Base-by-base conservation (phyloP, 2,113 vertebrate species). In the Eonycteris spelaea region DNA sequence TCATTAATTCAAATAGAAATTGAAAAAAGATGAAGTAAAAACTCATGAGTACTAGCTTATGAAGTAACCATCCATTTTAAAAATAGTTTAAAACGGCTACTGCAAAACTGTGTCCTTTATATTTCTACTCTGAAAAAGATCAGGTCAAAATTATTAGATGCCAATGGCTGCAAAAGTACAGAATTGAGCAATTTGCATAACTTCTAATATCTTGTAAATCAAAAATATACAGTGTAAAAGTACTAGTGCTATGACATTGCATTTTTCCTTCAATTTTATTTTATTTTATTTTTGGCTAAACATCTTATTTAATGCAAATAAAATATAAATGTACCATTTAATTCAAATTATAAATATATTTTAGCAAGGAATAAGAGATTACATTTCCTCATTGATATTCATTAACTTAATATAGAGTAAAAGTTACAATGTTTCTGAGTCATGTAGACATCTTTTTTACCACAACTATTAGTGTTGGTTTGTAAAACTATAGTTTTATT, bases 401-500 rank as follows among this genome's bases (percentile, higher is more conserved):
- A 97, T 51, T 79, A 97, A n/a, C 74, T 77, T 94, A 97, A 97
- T 84, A 57, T 71, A 94, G 11, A 96, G 55, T 48, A 97, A 96
- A 97, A 97, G 71, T 92, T 88, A 95, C 22, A 0, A 75, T 84
- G 96, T 75, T 19, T 91, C 79, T 91, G 48, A 94, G 9, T 63
- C 80, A 63, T 67, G 24, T 40, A 48, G 26, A 78, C 57, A 51
- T 61, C 12, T 6, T 86, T 95, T 97, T 97, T 89, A 88, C 33
- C 19, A 93, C 48, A 89, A 90, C 26, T 59, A 95, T 95, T 97
- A 96, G 28, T 87, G 48, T 35, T 97, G 79, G 16, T 97, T 98
- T 97, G 79, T 97, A 97, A 98, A 97, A 95, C 38, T 71, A 71
- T 73, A 96, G 67, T 70, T 98, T 98, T 97, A 97, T 97, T 91